A percentile compares a stretch with the other conserved stretches of the same genome.
phyloP scores from a whole-genome alignment of 2,113 vertebrate genomes.

The Opisthocomus hoazin region DNA sequence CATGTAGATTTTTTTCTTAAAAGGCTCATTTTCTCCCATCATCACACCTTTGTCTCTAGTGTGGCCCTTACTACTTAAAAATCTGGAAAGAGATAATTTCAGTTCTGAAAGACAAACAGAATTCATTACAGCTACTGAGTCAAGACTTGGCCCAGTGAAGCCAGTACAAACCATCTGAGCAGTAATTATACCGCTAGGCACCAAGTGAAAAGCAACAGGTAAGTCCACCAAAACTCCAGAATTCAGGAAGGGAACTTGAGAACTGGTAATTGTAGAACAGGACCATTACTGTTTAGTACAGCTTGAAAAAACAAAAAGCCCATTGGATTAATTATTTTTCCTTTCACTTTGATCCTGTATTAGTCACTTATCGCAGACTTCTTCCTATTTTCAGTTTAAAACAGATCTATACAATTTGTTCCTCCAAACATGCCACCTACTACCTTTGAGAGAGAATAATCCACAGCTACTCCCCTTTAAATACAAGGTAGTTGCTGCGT shows the following conservation, averaged over 20 bases:
- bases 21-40: neutral
- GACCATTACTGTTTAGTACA: neutral
- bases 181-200: neutral
- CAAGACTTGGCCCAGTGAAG: neutral
- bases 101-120: neutral
- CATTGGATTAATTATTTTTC: neutral
- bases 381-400: neutral
- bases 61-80: neutral
- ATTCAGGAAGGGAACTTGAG: neutral
- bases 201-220: neutral
- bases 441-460: neutral
- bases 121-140: neutral
- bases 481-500: neutral
- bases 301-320: neutral
- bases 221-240: neutral
- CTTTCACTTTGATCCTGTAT: neutral
- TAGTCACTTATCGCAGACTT: neutral
- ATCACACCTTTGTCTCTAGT: neutral
- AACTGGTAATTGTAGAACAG: neutral
- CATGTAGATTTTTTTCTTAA: neutral
- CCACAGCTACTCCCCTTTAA: neutral
- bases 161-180: neutral
- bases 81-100: neutral
- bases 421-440: constrained; percentile 9
- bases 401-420: neutral